A percentile compares a stretch with the other conserved stretches of the same genome.
phyloP scores from a whole-genome alignment of 2,113 vertebrate species.

The Noctilio leporinus region DNA sequence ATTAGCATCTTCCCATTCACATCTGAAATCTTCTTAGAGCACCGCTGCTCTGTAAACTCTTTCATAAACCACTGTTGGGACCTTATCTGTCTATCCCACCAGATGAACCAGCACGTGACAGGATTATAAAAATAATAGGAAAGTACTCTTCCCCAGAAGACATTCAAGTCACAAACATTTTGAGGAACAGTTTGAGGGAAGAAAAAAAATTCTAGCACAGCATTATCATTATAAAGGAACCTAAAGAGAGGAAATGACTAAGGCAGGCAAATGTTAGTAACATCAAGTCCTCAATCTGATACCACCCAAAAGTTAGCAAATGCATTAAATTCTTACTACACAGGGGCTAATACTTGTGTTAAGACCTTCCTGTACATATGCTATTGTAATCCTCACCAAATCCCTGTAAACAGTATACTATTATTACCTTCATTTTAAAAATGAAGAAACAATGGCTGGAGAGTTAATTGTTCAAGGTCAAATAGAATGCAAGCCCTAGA shows the following conservation, averaged over 20 bases:
- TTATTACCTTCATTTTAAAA: neutral
- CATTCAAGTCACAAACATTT: neutral
- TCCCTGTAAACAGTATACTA: neutral
- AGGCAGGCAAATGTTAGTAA: neutral
- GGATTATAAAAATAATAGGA: too few species aligned
- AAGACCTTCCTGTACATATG: fast-evolving
- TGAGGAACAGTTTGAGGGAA: neutral
- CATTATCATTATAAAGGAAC: neutral
- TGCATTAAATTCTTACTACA: fast-evolving
- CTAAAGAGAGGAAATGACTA: neutral
- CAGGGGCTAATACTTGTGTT: fast-evolving
- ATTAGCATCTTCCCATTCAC: neutral
- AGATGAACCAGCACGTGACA: fast-evolving
- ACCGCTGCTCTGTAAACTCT: fast-evolving
- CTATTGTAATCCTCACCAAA: neutral
- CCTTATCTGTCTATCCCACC: neutral
- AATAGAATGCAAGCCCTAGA: neutral
- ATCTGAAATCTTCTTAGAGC: fast-evolving
- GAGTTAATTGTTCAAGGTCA: neutral
- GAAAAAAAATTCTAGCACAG: neutral
- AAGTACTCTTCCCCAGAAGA: neutral
- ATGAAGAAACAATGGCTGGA: neutral
- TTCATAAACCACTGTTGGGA: fast-evolving
- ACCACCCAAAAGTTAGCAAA: fast-evolving
- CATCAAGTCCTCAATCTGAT: fast-evolving